Evolutionary conservation across 2,113 vertebrate genomes (phyloP).

Genomic region (Cheilinus undulatus): DNA sequence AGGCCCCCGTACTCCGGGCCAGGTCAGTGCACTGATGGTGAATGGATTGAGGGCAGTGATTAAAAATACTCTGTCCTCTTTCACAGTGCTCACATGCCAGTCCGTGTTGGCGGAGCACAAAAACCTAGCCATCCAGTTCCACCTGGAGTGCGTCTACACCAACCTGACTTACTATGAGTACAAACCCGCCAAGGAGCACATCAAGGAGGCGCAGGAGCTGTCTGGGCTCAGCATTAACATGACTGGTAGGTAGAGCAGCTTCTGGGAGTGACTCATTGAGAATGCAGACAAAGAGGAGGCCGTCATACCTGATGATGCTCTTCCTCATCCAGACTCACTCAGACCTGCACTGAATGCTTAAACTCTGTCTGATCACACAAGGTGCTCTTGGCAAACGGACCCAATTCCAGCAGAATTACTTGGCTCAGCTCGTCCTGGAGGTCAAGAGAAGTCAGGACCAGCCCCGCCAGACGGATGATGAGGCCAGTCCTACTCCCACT

Average conservation of each 20-base stretch:
- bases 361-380: constrained; percentile 62
- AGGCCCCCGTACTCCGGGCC: constrained; percentile 1
- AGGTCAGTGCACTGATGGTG: background rate
- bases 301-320: background rate
- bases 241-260: constrained; percentile 84
- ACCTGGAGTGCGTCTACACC: constrained; percentile 91
- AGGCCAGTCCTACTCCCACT: constrained; percentile 86
- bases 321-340: too few species aligned
- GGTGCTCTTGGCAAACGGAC: constrained; percentile 97
- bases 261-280: background rate
- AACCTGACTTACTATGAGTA: constrained; percentile 94
- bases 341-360: background rate
- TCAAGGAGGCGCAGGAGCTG: constrained; percentile 85
- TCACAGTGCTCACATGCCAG: constrained; percentile 85
- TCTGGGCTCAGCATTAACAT: constrained; percentile 86
- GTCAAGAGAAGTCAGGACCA: constrained; percentile 84
- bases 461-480: constrained; percentile 44
- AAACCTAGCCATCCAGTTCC: constrained; percentile 89
- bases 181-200: constrained; percentile 88
- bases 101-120: constrained; percentile 77
- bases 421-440: constrained; percentile 94
- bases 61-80: background rate
- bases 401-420: constrained; percentile 91
- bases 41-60: background rate
- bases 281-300: background rate